Evolutionary conservation across 2,888 invertebrate species (phyloP), one percentile per base, ranked within the genome.

Genomic region (Masnerella sp.): DNA sequence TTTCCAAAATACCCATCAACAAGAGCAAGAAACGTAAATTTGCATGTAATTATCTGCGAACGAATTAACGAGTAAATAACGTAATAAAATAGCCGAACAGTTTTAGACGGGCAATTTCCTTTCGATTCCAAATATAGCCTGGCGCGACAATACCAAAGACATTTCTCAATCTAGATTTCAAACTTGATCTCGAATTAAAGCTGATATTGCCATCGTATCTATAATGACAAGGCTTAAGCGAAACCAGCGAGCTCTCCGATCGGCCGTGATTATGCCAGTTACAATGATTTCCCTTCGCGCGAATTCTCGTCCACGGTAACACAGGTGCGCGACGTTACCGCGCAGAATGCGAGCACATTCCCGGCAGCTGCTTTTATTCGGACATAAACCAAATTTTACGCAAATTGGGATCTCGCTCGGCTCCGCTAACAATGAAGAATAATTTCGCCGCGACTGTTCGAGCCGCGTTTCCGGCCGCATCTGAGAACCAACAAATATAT

Each of bases 311-410:
- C 65, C 69, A 43, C 67, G 67, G 67, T 70, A 74, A 67, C 70
- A 42, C 70, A 70, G 65, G 65, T 74, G 69, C 28, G 40, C 69
- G 59, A 59, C 58, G 67, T 58, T 45, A 69, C 36, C 54, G 40
- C 54, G 42, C 42, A 32, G 20, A 59, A 64, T 54, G 54, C 54
- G 42, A 43, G 56, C 62, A 40, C 65, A 61, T 74, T 70, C 15
- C 67, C 67, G 32, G 51, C 70, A 65, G 76, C 75, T 77, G 79
- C 67, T 70, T 71, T 75, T 75, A 71, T 71, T 75, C 75, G 62
- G 52, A 32, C 69, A 77, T 77, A 81, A 84, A 83, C 81, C 79
- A 79, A 82, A 83, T 84, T 83, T 78, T 77, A 62, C 65, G 78
- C 77, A 80, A 84, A 84, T 84, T 82, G 83, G 79, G 76, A 81